Evolutionary conservation across 1,140 invertebrate species (phyloP).

Genomic region (Drosophila aff.): DNA sequence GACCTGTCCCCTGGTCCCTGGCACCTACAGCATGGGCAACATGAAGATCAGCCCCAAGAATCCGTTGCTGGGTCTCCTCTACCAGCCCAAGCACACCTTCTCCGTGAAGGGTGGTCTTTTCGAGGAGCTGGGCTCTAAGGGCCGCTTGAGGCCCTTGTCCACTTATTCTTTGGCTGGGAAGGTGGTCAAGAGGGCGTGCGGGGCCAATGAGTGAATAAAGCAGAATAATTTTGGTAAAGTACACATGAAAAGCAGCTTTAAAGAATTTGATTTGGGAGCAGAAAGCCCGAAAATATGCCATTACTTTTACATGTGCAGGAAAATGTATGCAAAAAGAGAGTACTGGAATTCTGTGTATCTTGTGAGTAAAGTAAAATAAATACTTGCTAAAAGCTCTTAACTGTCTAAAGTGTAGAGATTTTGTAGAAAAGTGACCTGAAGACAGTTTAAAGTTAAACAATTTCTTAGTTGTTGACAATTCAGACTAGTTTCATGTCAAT

Average conservation of each 20-base stretch:
- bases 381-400: background rate
- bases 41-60: slow-evolving; percentile 66
- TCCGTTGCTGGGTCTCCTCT: slow-evolving; percentile 54
- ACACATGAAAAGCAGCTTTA: background rate
- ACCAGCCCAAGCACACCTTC: slow-evolving; percentile 58
- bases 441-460: background rate
- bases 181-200: slow-evolving; percentile 52
- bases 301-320: background rate
- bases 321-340: slow-evolving; percentile 8
- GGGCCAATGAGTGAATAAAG: slow-evolving; percentile 39
- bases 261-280: background rate
- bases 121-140: slow-evolving; percentile 38
- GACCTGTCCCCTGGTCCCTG: slow-evolving; percentile 60
- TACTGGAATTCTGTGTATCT: no score
- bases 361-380: background rate
- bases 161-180: slow-evolving; percentile 58
- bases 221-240: background rate
- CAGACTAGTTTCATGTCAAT: no score
- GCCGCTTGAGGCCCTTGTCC: slow-evolving; percentile 33
- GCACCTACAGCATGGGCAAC: slow-evolving; percentile 69
- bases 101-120: slow-evolving; percentile 49
- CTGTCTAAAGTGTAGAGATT: background rate
- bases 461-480: background rate
- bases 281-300: slow-evolving; percentile 11
- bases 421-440: background rate